Evolutionary conservation across 2,113 vertebrate genomes (phyloP).

Genomic region (Colistium nudipinnis): DNA sequence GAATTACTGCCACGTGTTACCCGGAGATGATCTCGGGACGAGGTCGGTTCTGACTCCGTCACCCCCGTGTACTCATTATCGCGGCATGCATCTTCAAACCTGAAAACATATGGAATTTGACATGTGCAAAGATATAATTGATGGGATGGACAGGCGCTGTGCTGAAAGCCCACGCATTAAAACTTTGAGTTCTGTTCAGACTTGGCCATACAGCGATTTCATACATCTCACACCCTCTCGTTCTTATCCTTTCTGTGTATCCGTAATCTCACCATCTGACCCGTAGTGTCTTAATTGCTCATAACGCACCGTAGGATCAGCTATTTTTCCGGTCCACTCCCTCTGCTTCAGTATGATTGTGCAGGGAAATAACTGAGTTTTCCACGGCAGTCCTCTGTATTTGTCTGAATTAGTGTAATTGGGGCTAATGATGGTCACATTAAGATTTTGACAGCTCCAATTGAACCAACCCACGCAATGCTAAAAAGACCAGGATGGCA

Average conservation of each 20-base stretch:
- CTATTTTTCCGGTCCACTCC: not conserved
- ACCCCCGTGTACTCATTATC: slow-evolving; percentile 40
- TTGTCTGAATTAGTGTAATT: slow-evolving; percentile 54
- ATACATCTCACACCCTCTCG: slow-evolving; percentile 24
- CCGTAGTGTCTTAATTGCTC: slow-evolving; percentile 43
- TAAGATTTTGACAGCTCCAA: slow-evolving; percentile 44
- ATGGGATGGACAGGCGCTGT: slow-evolving; percentile 35
- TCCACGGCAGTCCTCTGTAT: slow-evolving; percentile 18
- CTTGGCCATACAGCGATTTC: slow-evolving; percentile 17
- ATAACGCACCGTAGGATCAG: slow-evolving; percentile 12
- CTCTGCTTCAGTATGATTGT: not conserved
- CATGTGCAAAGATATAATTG: slow-evolving; percentile 50
- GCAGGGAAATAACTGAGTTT: slow-evolving; percentile 14
- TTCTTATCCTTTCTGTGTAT: slow-evolving; percentile 5
- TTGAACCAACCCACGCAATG: slow-evolving; percentile 24
- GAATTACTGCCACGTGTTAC: not conserved
- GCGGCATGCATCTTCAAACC: slow-evolving; percentile 40
- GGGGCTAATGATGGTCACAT: slow-evolving; percentile 51
- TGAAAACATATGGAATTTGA: slow-evolving; percentile 18
- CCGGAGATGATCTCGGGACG: slow-evolving; percentile 12
- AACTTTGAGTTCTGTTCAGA: slow-evolving; percentile 62
- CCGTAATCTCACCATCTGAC: slow-evolving; percentile 19
- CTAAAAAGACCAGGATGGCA: slow-evolving; percentile 15
- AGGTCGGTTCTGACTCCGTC: not conserved
- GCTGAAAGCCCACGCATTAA: slow-evolving; percentile 26